Base-by-base conservation (phyloP, 1,140 invertebrate genomes). In the Camponotus pennsylvanicus region DNA sequence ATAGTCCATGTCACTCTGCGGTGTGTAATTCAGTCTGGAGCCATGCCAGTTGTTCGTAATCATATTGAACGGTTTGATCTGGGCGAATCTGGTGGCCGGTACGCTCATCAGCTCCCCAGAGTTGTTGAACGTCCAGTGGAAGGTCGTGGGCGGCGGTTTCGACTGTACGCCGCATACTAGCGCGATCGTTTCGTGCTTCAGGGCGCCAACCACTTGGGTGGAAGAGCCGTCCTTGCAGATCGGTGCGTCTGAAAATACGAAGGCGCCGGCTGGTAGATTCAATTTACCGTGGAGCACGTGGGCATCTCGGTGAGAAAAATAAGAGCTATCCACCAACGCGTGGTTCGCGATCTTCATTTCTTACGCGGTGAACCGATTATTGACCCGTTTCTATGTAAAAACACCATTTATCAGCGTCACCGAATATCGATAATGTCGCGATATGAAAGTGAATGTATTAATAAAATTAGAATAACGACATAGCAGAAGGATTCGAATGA, bases 81-180 rank as follows among this genome's bases (percentile, higher is more conserved):
- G 93, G 66, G 96, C 96, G 92, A 96, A 97, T 84, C 96, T 94
- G 59, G 96, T 96, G 18, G 96, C 94, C 7, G 97, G 96, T 57
- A 98, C 95, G 93, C 97, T 97, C 18, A 97, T 97, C 92, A 97
- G 96, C 92, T 98, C 97, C 4, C 97, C 97, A 45, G 97, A 98
- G 92, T 98, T 98, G 95, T 98, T 98, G 95, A 98, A 98, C 40
- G 97, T 98, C 98, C 98, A 98, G 84, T 97, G 97, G 94, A 98
- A 98, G 91, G 96, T 96, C 77, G 96, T 96, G 6, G 97, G 96
- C 0, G 97, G 96, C 15, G 98, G 98, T 92, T 98, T 98, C 73
- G 98, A 97, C 87, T 98, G 97, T 69, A 98, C 98, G 86, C 97
- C 97, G 93, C 98, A 99, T 82, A 97, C 96, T 79, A 99, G 94